Conservation (phyloP, 2,797 vertebrate genomes). For the Pantherophis vulpinus region DNA sequence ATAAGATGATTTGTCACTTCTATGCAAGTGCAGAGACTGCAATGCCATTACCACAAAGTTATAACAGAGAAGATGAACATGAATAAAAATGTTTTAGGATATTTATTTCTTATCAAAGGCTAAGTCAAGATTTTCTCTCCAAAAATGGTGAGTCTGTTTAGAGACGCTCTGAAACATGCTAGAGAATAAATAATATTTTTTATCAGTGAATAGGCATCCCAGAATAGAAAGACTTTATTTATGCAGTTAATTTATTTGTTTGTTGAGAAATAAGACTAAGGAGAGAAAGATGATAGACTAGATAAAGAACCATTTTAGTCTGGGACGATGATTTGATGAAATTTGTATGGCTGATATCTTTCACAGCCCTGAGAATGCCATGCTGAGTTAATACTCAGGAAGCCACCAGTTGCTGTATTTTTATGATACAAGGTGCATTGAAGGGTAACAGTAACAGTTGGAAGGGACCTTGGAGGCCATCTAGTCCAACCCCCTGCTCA, state of each 20-base stretch:
- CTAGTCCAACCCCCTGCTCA: too few species aligned
- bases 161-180: neutral
- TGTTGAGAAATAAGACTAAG: neutral
- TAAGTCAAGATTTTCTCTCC: neutral
- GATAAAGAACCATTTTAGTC: neutral
- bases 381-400: neutral
- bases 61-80: neutral
- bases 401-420: too few species aligned
- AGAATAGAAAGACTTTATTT: neutral
- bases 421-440: too few species aligned
- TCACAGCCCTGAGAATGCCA: neutral
- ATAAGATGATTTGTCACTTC: conserved; percentile 51
- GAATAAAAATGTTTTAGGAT: neutral
- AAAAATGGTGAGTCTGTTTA: neutral
- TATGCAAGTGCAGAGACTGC: conserved; percentile 20
- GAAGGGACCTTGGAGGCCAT: too few species aligned
- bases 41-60: neutral
- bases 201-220: neutral
- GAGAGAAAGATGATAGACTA: neutral
- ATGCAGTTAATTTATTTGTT: neutral
- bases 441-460: too few species aligned
- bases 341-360: neutral
- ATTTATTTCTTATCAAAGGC: neutral
- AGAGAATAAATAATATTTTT: neutral
- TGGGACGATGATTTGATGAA: neutral